Percentiles rank a stretch among this genome's conserved stretches.
phyloP scores from a whole-genome alignment of 2,797 vertebrate species.

The Sparidentex hasta region DNA sequence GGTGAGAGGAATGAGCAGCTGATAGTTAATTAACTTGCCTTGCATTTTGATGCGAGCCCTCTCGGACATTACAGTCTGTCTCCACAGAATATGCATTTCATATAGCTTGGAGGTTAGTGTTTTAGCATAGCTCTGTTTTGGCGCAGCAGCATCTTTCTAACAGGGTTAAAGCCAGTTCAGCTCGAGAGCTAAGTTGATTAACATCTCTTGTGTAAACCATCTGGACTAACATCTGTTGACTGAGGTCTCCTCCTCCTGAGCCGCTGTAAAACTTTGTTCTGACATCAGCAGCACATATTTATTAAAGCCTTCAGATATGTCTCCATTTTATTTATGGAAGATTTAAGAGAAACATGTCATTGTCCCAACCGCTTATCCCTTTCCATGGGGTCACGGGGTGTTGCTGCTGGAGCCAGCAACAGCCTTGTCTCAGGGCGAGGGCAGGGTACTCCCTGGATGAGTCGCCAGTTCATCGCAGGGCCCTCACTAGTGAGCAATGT shows the following conservation, averaged over 20 bases:
- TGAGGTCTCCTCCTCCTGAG: slow-evolving; percentile 52
- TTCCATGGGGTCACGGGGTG: no score
- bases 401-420: no score
- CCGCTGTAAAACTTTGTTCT: slow-evolving; percentile 58
- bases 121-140: slow-evolving; percentile 55
- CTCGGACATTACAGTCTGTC: background rate
- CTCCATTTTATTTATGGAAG: slow-evolving; percentile 26
- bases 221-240: slow-evolving; percentile 75
- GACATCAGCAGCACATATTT: slow-evolving; percentile 39
- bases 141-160: slow-evolving; percentile 59
- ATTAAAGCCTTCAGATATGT: background rate
- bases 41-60: slow-evolving; percentile 3
- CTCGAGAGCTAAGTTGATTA: slow-evolving; percentile 74
- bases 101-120: slow-evolving; percentile 48
- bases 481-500: no score
- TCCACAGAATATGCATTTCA: slow-evolving; percentile 16
- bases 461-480: no score
- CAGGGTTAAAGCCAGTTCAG: slow-evolving; percentile 71
- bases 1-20: slow-evolving; percentile 21
- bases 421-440: no score
- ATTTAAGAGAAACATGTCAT: slow-evolving; percentile 1
- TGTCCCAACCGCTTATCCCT: no score
- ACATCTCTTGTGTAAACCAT: slow-evolving; percentile 77
- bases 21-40: slow-evolving; percentile 18
- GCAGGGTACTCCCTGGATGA: no score